Evolutionary conservation across 1,140 invertebrate species (phyloP).

Genomic region (Orussus abietinus): DNA sequence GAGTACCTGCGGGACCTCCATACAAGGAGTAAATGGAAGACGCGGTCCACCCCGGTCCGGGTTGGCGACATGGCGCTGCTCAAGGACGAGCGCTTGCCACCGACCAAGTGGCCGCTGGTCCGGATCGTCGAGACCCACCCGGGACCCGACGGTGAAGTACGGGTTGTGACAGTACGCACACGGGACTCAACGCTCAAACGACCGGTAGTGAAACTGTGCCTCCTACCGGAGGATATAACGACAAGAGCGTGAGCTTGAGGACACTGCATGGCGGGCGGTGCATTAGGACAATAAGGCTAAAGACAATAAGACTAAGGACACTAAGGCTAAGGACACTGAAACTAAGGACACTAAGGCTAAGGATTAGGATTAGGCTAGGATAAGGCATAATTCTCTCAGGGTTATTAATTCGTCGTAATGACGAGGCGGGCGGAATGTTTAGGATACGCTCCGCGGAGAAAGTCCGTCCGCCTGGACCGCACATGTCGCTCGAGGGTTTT

Average conservation of each 20-base stretch:
- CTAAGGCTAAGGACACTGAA: too few relatives aligned
- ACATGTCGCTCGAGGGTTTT: too few relatives aligned
- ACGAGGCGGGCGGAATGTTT: too few relatives aligned
- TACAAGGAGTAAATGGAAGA: conserved; percentile 1
- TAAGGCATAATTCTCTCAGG: too few relatives aligned
- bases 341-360: too few relatives aligned
- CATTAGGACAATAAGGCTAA: too few relatives aligned
- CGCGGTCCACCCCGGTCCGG: background rate
- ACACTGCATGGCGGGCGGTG: too few relatives aligned
- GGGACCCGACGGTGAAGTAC: background rate
- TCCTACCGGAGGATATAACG: background rate
- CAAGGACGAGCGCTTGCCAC: conserved; percentile 3
- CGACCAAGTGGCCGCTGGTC: background rate
- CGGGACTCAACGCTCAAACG: background rate
- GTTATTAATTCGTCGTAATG: too few relatives aligned
- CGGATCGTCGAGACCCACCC: background rate
- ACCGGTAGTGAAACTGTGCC: background rate
- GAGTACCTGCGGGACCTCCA: conserved; percentile 4
- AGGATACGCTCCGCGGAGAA: too few relatives aligned
- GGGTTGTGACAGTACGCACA: conserved; percentile 1
- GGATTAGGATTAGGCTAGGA: too few relatives aligned
- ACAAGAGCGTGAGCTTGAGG: conserved; percentile 4
- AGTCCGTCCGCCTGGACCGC: too few relatives aligned
- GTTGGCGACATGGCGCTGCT: conserved; percentile 2
- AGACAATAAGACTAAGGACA: too few relatives aligned